phyloP scores from a whole-genome alignment of 2,113 vertebrate species.

The Scartelaos histophorus region DNA sequence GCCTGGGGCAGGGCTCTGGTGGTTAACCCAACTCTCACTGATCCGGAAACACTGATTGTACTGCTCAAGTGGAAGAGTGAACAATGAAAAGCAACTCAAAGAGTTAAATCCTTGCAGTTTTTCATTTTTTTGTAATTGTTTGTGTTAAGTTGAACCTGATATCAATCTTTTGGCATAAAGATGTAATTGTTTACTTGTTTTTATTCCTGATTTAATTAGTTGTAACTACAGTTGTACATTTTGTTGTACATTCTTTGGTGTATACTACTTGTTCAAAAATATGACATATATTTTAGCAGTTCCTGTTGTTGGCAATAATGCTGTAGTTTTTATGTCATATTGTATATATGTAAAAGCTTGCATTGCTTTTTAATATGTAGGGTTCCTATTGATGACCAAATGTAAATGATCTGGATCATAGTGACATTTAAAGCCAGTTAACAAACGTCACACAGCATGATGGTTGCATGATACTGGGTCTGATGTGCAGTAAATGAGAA shows the following conservation, averaged over 20 bases:
- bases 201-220: background rate
- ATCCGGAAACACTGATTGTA: conserved; percentile 48
- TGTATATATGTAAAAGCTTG: too few species aligned
- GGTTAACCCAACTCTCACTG: conserved; percentile 45
- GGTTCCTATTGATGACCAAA: background rate
- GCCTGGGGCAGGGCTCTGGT: conserved; percentile 31
- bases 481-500: conserved; percentile 36
- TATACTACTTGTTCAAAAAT: background rate
- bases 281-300: too few species aligned
- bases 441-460: background rate
- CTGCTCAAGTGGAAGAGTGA: conserved; percentile 36
- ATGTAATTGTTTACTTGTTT: too few species aligned
- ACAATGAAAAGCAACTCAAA: conserved; percentile 14
- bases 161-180: too few species aligned
- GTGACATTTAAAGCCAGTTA: background rate
- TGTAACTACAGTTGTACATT: too few species aligned
- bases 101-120: background rate
- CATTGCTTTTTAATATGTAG: background rate
- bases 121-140: background rate
- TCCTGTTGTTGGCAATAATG: too few species aligned
- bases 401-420: background rate
- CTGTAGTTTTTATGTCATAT: too few species aligned
- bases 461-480: conserved; percentile 24
- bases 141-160: background rate
- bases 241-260: background rate